Base-by-base conservation (phyloP, 2,113 vertebrate species). In the Chaenogobius annularis region DNA sequence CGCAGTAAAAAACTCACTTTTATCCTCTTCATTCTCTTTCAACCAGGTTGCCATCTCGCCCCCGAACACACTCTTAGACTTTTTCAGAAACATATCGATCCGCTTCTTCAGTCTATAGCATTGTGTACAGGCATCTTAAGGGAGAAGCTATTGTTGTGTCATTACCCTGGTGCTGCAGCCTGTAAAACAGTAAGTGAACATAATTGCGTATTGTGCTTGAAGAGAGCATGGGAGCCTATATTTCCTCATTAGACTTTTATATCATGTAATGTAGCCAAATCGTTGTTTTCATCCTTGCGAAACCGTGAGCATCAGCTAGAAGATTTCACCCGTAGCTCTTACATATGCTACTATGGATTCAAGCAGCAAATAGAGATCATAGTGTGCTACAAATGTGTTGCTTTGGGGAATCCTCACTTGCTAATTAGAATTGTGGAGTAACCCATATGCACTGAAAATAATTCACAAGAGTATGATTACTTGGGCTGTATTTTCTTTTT, bases 221-320 rank as follows among this genome's bases (percentile, higher is more conserved):
- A 50, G 75, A 79, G 83, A 75, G 47, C 67, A 50, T 12, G 72
- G 66, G 73, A 77, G 79, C 80, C 81, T 77, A 79, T 82, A 78
- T 80, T 80, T 87, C 80, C 76, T 87, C 79, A 88, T 89, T 85
- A 86, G 56, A 77, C 72, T 74, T 84, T 80, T 64, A 72, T 72
- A 58, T 70, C 68, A 79, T 74, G 59, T 73, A 62, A 75, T 55
- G 66, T 10, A 2, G 52, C 10, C 9, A 70, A 79, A 81, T 11
- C 52, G 37, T 70, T 74, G 82, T 85, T 81, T 81, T 85, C 66
- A 75, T 75, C 52, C 64, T 73, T 62, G 71, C 72, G 65, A 44
- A 82, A 82, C 48, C 47, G 43, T 11, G 17, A 58, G 50, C 35
- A 75, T 70, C 59, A 59, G 50, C 35, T 52, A 0, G 1, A 19